A percentile compares a stretch with the other conserved stretches of the same genome.
Conservation (phyloP, 2,888 invertebrate species). For the Phortica magna region DNA sequence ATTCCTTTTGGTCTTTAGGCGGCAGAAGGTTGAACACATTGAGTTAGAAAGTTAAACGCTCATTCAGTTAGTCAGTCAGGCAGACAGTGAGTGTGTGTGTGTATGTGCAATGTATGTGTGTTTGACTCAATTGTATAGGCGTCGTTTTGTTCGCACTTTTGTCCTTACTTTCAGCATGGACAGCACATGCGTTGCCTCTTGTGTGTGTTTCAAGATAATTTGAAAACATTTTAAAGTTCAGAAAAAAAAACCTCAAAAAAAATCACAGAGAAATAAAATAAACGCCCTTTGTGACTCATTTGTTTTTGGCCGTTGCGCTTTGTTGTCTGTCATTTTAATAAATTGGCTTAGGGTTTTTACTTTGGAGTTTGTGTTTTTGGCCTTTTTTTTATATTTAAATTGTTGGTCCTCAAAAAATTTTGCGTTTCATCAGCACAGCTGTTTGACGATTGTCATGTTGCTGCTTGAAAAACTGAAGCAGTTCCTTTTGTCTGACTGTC, state of each 20-base stretch:
- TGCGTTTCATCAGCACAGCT: not conserved
- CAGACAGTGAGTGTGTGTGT: too few relatives aligned
- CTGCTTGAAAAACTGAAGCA: not conserved
- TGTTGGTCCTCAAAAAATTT: not conserved
- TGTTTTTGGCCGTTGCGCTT: not conserved
- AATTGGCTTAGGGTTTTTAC: conserved; percentile 8
- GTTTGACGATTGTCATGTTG: conserved; percentile 4
- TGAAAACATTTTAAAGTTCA: conserved; percentile 19
- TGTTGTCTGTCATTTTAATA: conserved; percentile 18
- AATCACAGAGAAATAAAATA: not conserved
- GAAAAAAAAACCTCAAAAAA: not conserved
- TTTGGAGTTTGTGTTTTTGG: not conserved
- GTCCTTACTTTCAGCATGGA: not conserved
- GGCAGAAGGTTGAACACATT: not conserved
- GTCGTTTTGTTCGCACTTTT: conserved; percentile 6
- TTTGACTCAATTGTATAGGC: conserved; percentile 25
- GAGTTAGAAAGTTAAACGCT: not conserved
- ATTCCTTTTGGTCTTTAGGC: not conserved
- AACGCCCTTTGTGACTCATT: not conserved
- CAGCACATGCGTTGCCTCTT: not conserved
- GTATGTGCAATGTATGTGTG: too few relatives aligned
- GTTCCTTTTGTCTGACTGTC: conserved; percentile 2
- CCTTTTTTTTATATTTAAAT: not conserved
- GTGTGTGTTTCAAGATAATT: conserved; percentile 3
- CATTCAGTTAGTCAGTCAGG: not conserved